phyloP scores from a whole-genome alignment of 2,888 invertebrate genomes.

The Troides helena region DNA sequence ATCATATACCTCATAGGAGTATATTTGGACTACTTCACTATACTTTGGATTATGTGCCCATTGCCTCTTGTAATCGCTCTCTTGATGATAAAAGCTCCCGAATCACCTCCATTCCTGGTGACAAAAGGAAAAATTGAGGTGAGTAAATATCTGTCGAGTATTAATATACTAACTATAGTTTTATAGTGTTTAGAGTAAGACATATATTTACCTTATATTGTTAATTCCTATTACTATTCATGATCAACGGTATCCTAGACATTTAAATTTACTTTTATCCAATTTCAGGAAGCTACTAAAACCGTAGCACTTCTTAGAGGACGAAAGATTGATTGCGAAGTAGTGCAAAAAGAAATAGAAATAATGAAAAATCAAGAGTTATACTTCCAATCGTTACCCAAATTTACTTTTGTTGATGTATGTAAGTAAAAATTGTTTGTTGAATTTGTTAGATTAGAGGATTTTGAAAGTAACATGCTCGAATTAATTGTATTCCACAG shows the following conservation, averaged over 20 bases:
- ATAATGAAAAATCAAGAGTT: slow-evolving; percentile 51
- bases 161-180: neutral
- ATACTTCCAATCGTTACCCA: slow-evolving; percentile 49
- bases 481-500: no score
- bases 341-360: slow-evolving; percentile 50
- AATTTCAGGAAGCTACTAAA: slow-evolving; percentile 53
- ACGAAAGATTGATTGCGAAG: slow-evolving; percentile 47
- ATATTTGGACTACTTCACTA: slow-evolving; percentile 50
- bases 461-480: no score
- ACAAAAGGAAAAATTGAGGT: slow-evolving; percentile 56
- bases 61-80: slow-evolving; percentile 48
- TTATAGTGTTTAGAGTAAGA: no score
- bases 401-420: slow-evolving; percentile 48
- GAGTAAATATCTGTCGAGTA: slow-evolving; percentile 30
- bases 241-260: no score
- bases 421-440: slow-evolving; percentile 44
- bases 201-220: no score
- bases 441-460: no score
- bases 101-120: slow-evolving; percentile 61
- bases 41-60: slow-evolving; percentile 48
- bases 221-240: no score
- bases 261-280: neutral
- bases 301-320: slow-evolving; percentile 56
- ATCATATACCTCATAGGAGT: slow-evolving; percentile 58
- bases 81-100: slow-evolving; percentile 56